Evolutionary conservation across 2,888 invertebrate species (phyloP).

Genomic region (Drosophila atroscutellata): DNA sequence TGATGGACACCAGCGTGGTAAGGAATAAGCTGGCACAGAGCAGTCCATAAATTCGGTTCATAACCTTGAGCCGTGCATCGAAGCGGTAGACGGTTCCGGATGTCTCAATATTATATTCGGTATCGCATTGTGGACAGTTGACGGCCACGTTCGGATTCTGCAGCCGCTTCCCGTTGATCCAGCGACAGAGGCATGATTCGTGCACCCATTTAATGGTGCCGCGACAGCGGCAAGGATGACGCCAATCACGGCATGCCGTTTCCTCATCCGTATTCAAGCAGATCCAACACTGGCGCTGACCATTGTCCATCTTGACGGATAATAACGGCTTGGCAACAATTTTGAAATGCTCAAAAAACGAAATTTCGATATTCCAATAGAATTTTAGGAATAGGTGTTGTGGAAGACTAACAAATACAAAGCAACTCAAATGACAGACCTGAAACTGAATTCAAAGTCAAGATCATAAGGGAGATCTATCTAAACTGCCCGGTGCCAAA

Average conservation of each 20-base stretch:
- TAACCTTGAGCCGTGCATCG: conserved; percentile 45
- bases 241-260: conserved; percentile 41
- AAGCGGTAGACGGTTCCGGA: conserved; percentile 46
- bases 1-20: conserved; percentile 48
- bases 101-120: conserved; percentile 59
- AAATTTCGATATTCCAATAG: background rate
- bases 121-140: conserved; percentile 57
- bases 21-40: conserved; percentile 51
- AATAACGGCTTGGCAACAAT: background rate
- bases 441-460: conserved; percentile 2
- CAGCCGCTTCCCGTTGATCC: conserved; percentile 59
- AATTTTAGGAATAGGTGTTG: no score
- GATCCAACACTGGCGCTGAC: conserved; percentile 66
- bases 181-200: conserved; percentile 62
- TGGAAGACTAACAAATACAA: background rate
- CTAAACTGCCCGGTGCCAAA: no score
- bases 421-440: conserved; percentile 2
- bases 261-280: conserved; percentile 58
- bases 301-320: background rate
- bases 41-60: conserved; percentile 42
- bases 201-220: conserved; percentile 70
- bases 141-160: conserved; percentile 37
- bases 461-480: no score
- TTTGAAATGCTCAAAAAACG: background rate
- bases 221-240: conserved; percentile 68